Base-by-base conservation (phyloP, 2,888 invertebrate species). In the Clanis bilineata region DNA sequence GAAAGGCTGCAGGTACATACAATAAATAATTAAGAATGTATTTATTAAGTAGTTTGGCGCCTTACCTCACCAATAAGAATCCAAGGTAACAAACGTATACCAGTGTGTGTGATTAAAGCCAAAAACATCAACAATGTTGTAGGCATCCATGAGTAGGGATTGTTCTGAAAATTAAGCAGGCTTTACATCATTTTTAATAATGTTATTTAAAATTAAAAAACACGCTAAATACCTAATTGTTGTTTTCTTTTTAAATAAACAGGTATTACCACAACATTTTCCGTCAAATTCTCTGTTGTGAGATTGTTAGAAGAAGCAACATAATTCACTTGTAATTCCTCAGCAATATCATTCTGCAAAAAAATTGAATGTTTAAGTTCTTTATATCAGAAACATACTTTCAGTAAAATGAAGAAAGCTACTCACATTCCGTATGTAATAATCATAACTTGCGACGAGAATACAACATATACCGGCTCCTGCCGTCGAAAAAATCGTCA, bases 71-170 rank as follows among this genome's bases (percentile, higher is more conserved):
- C 96, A 43, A 96, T 95, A 10, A 97, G 88, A 65, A 97, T 94
- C 97, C 97, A 97, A 0, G 97, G 96, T 47, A 97, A 82, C 63
- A 95, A 84, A 58, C 96, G 90, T 51, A 96, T 95, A 0, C 95
- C 94, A 2, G 94, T 86, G 73, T 96, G 96, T 0, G 95, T 93
- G 45, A 95, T 84, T 69, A 96, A 94, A 0, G 96, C 96, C 4
- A 95, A 88, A 0, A 93, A 79, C 70, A 96, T 93, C 21, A 97
- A 82, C 0, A 95, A 89, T 0, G 93, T 91, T 21, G 94, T 93
- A 0, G 96, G 96, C 2, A 96, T 80, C 96, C 96, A 96, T 0
- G 93, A 88, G 55, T 93, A 84, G 0, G 92, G 82, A 65, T 93
- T 93, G n/a, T 67, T 77, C 83, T 93, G 76, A 64, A 89, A 69